A percentile compares a stretch with the other conserved stretches of the same genome.
phyloP scores from a whole-genome alignment of 1,140 invertebrate species.

The Drosophila lowei region DNA sequence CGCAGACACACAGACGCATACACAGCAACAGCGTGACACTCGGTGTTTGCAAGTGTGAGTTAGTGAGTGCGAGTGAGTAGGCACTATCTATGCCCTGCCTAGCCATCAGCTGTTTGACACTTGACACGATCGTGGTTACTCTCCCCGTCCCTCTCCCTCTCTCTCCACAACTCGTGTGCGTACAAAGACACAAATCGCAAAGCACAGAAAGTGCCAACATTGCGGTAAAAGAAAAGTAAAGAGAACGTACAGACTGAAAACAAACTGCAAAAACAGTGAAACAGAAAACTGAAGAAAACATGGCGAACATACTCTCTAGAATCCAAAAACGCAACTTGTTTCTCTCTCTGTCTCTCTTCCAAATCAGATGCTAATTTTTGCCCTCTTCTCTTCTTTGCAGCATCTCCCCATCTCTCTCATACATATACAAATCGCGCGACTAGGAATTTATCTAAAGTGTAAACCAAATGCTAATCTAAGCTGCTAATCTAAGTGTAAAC shows the following conservation, averaged over 20 bases:
- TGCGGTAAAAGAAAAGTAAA: slow-evolving; percentile 23
- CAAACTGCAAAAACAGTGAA: slow-evolving; percentile 14
- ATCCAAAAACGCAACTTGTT: slow-evolving; percentile 1
- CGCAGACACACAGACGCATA: slow-evolving; percentile 29
- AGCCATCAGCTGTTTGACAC: slow-evolving; percentile 74
- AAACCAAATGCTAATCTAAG: slow-evolving; percentile 80
- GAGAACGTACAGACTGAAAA: slow-evolving; percentile 5
- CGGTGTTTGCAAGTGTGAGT: slow-evolving; percentile 18
- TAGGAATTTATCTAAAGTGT: slow-evolving; percentile 53
- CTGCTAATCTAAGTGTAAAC: slow-evolving; percentile 68
- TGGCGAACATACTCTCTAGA: background rate
- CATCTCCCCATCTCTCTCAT: slow-evolving; percentile 42
- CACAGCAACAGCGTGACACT: slow-evolving; percentile 41
- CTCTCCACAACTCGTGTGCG: background rate
- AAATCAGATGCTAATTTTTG: slow-evolving; percentile 35
- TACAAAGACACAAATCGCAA: slow-evolving; percentile 13
- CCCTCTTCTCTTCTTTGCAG: slow-evolving; percentile 59
- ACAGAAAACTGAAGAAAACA: background rate
- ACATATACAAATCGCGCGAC: slow-evolving; percentile 35
- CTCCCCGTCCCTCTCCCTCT: slow-evolving; percentile 12
- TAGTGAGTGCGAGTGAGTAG: slow-evolving; percentile 57
- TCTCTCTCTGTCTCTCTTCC: slow-evolving; percentile 14
- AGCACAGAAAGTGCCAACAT: slow-evolving; percentile 29
- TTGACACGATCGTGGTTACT: slow-evolving; percentile 67
- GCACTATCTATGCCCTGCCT: slow-evolving; percentile 32